Evolutionary conservation across 2,888 invertebrate genomes (phyloP).

Genomic region (Caenorhabditis angaria): DNA sequence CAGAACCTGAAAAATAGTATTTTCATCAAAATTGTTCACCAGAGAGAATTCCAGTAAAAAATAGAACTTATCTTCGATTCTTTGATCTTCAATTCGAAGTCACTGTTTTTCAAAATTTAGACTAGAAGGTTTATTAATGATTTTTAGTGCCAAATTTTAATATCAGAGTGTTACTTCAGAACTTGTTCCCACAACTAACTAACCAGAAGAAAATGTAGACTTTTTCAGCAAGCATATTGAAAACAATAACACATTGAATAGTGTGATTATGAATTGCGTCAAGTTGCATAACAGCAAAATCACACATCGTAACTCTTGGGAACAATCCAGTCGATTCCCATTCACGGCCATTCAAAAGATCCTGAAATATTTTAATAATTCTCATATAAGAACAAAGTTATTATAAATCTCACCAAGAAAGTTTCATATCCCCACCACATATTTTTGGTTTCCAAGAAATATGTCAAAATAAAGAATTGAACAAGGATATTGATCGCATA

Average conservation of each 20-base stretch:
- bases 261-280: constrained; percentile 70
- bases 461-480: constrained; percentile 56
- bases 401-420: constrained; percentile 25
- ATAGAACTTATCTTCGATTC: too few relatives aligned
- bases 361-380: constrained; percentile 17
- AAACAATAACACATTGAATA: constrained; percentile 68
- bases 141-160: too few relatives aligned
- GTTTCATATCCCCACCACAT: constrained; percentile 59
- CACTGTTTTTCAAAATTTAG: too few relatives aligned
- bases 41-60: too few relatives aligned
- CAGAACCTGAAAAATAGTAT: constrained; percentile 65
- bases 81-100: too few relatives aligned
- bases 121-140: too few relatives aligned
- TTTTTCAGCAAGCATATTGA: constrained; percentile 58
- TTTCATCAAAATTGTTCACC: too few relatives aligned
- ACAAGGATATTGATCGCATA: constrained; percentile 58
- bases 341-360: constrained; percentile 46
- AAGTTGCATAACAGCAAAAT: constrained; percentile 58
- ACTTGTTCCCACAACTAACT: too few relatives aligned
- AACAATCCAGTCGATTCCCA: constrained; percentile 60
- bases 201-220: constrained; percentile 49
- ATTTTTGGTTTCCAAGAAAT: constrained; percentile 56
- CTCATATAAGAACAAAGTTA: not conserved
- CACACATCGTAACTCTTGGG: constrained; percentile 61
- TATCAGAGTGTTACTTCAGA: too few relatives aligned